Conservation (phyloP, 2,113 vertebrate species). For the Caranx melampygus region DNA sequence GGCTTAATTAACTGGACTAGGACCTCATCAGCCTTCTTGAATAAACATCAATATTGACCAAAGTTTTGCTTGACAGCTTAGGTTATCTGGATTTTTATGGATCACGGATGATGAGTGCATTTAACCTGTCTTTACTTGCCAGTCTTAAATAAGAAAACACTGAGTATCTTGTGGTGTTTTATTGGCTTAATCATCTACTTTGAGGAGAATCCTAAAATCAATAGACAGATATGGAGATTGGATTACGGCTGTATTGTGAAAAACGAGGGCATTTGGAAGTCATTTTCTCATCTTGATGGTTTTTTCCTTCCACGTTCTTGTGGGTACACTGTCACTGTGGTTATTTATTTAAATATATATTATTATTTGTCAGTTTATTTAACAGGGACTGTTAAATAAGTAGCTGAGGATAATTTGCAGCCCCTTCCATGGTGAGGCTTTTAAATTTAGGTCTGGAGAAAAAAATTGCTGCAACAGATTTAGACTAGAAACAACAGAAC, state of each 20-base stretch:
- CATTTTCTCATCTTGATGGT: background rate
- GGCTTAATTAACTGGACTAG: slow-evolving; percentile 66
- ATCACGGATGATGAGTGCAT: slow-evolving; percentile 50
- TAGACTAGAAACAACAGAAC: too few relatives aligned
- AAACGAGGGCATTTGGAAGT: slow-evolving; percentile 7
- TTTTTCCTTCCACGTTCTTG: background rate
- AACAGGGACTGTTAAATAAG: background rate
- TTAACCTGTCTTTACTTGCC: slow-evolving; percentile 45
- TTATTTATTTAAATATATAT: background rate
- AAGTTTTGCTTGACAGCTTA: slow-evolving; percentile 54
- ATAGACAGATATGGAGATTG: slow-evolving; percentile 35
- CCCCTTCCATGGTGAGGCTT: background rate
- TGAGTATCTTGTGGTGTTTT: slow-evolving; percentile 24
- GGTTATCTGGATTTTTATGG: slow-evolving; percentile 44
- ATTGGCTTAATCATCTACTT: slow-evolving; percentile 4
- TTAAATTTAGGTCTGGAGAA: background rate
- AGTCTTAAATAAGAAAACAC: slow-evolving; percentile 27
- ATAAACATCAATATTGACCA: slow-evolving; percentile 74
- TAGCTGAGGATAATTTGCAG: background rate
- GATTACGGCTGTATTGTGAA: slow-evolving; percentile 12
- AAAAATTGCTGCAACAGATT: too few relatives aligned
- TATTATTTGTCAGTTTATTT: background rate
- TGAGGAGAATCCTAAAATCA: slow-evolving; percentile 51
- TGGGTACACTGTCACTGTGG: background rate
- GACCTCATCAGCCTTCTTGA: slow-evolving; percentile 60